Evolutionary conservation across 2,888 invertebrate species (phyloP).

Genomic region (Archaeoteleia sp.): DNA sequence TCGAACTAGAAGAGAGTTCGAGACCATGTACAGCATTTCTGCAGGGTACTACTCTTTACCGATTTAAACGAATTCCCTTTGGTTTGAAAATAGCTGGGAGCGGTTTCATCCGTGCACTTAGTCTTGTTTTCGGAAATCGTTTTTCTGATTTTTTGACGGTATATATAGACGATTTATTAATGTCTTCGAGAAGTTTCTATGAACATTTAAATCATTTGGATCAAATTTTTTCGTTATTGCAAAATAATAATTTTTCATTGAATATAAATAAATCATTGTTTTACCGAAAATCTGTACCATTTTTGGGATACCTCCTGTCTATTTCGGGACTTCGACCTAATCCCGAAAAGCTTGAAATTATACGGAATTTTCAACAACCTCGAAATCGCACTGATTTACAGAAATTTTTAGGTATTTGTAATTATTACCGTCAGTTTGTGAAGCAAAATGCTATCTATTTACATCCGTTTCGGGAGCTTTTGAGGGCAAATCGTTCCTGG

Average conservation of each 20-base stretch:
- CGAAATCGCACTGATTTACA: constrained; percentile 55
- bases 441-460: neutral
- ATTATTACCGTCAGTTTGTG: constrained; percentile 23
- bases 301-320: constrained; percentile 35
- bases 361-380: constrained; percentile 54
- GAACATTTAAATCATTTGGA: neutral
- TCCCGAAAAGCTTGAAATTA: constrained; percentile 42
- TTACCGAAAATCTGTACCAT: constrained; percentile 38
- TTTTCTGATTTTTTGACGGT: too few relatives aligned
- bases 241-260: constrained; percentile 51
- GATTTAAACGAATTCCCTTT: too few relatives aligned
- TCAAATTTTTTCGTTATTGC: neutral
- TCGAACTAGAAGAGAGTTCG: neutral
- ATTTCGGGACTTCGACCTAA: constrained; percentile 10
- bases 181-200: too few relatives aligned
- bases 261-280: constrained; percentile 57
- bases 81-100: too few relatives aligned
- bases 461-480: neutral
- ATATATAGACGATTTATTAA: too few relatives aligned
- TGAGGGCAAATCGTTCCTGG: neutral
- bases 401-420: constrained; percentile 41
- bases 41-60: too few relatives aligned
- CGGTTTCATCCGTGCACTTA: too few relatives aligned
- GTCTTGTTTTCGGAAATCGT: too few relatives aligned
- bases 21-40: too few relatives aligned